Evolutionary conservation across 2,113 vertebrate genomes (phyloP), one percentile per base, ranked within the genome.

Genomic region (Engystomops pustulosus): DNA sequence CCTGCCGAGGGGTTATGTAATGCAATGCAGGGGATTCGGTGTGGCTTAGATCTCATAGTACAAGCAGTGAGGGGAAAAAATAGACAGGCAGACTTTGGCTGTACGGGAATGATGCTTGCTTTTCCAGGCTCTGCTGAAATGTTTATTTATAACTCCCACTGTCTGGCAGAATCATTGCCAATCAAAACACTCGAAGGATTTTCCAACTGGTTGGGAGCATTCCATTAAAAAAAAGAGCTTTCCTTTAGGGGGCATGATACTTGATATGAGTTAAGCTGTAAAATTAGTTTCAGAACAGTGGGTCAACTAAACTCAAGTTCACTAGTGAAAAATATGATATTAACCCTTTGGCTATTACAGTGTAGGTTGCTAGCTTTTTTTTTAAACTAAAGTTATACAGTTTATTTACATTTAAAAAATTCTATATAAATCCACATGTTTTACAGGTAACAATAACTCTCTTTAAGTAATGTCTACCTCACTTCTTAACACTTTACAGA

Each of bases 221-320:
- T 93, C 93, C 92, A 94, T 92, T 91, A 93, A 67, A 67, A 67
- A 92, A 92, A 91, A 91, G 90, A 91, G 90, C 89, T 92, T 92
- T 87, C 87, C 58, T 92, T 88, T 86, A 90, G 89, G 89, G 88
- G 91, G 86, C 89, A 86, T 87, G 93, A 95, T 90, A 93, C 93
- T 94, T 90, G 92, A 93, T 93, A 93, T 92, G 91, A 92, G 91
- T 89, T 90, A 89, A 91, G 91, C 93, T 91, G 92, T 92, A 94
- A 95, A 95, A 95, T 95, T 93, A 90, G 92, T 94, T 95, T 95
- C 93, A 94, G 93, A 93, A 91, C 94, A 92, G 93, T 74, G 86
- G 89, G 89, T 88, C 92, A 93, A 94, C 92, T 93, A 91, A 91
- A 68, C 62, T 78, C 15, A 70, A 77, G 75, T 78, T 69, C 74